These are phyloP conservation scores for Anser brachyrhynchus DNA, from an alignment of 2,113 vertebrate genomes.

Conservation along the genomic window DNA sequence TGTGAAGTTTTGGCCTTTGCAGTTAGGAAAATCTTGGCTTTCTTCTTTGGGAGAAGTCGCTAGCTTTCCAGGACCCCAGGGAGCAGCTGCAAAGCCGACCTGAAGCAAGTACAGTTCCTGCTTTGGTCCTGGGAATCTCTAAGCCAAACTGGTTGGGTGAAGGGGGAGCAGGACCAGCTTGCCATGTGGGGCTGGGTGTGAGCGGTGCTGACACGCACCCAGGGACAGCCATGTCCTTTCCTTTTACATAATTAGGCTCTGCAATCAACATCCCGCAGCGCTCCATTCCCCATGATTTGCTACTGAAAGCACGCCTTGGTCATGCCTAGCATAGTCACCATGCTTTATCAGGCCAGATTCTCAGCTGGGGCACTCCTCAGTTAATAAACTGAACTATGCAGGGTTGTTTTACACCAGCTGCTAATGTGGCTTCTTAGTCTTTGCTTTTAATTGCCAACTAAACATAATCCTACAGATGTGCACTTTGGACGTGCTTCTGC, in stretches of 20 bases:
- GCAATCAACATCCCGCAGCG: fast-evolving
- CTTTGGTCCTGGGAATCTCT: not conserved
- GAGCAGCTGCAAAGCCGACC: not conserved
- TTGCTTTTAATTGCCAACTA: not conserved
- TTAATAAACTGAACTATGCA: not conserved
- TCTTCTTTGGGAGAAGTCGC: fast-evolving
- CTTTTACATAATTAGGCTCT: not conserved
- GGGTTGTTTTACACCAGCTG: not conserved
- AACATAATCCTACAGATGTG: not conserved
- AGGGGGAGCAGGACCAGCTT: not conserved
- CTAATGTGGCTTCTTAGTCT: not conserved
- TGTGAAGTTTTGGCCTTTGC: not conserved
- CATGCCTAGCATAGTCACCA: fast-evolving
- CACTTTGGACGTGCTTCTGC: not conserved
- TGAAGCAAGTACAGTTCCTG: not conserved
- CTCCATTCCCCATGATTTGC: fast-evolving
- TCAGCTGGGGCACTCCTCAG: not conserved
- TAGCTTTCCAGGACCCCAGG: not conserved
- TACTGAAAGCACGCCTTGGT: not conserved
- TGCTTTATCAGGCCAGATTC: not conserved
- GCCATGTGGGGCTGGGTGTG: fast-evolving
- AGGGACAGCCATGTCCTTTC: not conserved
- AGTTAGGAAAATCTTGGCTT: not conserved
- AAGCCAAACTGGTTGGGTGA: no score
- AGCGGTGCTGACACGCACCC: fast-evolving